Base-by-base conservation (phyloP, 2,113 vertebrate species). In the Siniperca knerii region DNA sequence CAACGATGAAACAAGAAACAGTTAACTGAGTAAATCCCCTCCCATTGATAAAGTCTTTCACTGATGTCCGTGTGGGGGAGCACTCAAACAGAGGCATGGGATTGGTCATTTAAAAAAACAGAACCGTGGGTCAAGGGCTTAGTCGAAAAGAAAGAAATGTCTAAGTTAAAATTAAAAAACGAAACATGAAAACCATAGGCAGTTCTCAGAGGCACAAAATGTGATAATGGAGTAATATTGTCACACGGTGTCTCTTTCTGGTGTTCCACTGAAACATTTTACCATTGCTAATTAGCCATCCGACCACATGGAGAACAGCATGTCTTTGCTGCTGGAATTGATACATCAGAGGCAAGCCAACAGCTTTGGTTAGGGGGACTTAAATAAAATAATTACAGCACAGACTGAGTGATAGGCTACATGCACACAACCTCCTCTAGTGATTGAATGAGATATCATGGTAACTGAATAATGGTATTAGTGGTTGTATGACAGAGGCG, bases 211-310 rank as follows among this genome's bases (percentile, higher is more conserved):
- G 58, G 64, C 60, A 80, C 40, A 71, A 77, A 77, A 72, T 58
- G 68, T 86, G 69, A 84, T 87, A 74, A 80, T 81, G 79, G 79
- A 83, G 58, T 75, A 78, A 85, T 73, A 71, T 71, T 74, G 75
- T 88, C 54, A 85, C 65, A 85, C 10, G 33, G 70, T 75, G 33
- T 82, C 72, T 89, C 66, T 84, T 68, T 82, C 70, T 84, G 54
- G 64, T 90, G 76, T 75, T 83, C 79, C 37, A 75, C 66, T 60
- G 44, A 79, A 77, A 90, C 62, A 65, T 52, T 62, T 61, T 61
- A 73, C 82, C 69, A 65, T 61, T 84, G 55, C 79, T 93, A 93
- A 94, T 92, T 92, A 91, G 85, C 83, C 70, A 67, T 50, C 73
- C 68, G 84, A 90, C 74, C 86, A 87, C 88, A 85, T 83, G 81